Percentiles rank a stretch among this genome's conserved stretches.
Evolutionary conservation across 2,888 invertebrate species (phyloP).

Genomic region (Tinea trinotella): DNA sequence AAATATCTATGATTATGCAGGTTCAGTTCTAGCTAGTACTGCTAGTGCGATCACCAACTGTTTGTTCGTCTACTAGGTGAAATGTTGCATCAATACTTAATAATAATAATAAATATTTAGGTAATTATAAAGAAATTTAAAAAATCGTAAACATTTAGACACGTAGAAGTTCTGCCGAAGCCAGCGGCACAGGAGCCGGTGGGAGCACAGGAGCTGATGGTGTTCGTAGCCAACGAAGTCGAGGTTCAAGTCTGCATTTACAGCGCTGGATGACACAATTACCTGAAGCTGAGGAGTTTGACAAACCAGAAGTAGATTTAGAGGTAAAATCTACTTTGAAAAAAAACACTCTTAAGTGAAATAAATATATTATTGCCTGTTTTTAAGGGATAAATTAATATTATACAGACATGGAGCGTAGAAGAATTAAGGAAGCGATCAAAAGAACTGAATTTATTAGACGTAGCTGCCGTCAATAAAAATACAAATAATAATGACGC

Average conservation of each 20-base stretch:
- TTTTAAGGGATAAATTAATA: neutral
- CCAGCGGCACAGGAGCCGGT: constrained; percentile 54
- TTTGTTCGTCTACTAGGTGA: too few species aligned
- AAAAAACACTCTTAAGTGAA: neutral
- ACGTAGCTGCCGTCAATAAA: constrained; percentile 52
- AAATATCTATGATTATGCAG: too few species aligned
- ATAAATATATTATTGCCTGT: neutral
- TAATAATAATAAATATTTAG: too few species aligned
- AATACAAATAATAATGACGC: constrained; percentile 39
- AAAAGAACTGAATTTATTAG: constrained; percentile 76
- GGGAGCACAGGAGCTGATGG: constrained; percentile 36
- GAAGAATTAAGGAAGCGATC: constrained; percentile 81
- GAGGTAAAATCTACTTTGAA: constrained; percentile 44
- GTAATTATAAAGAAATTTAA: too few species aligned
- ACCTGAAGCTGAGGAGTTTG: constrained; percentile 72
- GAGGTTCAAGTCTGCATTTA: constrained; percentile 80
- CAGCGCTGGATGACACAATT: constrained; percentile 88
- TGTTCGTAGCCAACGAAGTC: constrained; percentile 68
- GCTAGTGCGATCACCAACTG: too few species aligned
- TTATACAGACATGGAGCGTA: constrained; percentile 75
- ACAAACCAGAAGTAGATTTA: constrained; percentile 68
- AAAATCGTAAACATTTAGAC: too few species aligned
- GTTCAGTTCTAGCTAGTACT: too few species aligned
- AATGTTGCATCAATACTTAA: too few species aligned
- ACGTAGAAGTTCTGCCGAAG: constrained; percentile 57